Percentiles rank a stretch among this genome's conserved stretches.
phyloP scores from a whole-genome alignment of 2,888 invertebrate genomes.

The Cryptocheilus praepositus region DNA sequence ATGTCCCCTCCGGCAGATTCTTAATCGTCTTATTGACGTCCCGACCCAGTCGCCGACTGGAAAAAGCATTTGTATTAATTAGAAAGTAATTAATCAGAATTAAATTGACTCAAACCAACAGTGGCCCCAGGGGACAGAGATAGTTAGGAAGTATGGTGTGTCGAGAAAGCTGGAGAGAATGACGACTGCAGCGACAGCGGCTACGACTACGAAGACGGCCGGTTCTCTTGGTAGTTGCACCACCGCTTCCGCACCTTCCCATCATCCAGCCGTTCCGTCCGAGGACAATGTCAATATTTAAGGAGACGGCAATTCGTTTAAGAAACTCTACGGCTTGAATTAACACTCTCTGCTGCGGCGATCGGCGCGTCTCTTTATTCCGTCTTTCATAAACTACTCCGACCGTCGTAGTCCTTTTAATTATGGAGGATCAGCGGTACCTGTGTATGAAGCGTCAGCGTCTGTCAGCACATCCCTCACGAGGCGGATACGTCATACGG shows the following conservation, averaged over 20 bases:
- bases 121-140: slow-evolving; percentile 5
- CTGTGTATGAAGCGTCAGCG: background rate
- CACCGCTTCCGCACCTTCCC: slow-evolving; percentile 33
- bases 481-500: background rate
- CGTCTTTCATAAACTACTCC: too few relatives aligned
- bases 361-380: slow-evolving; percentile 23
- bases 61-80: slow-evolving; percentile 62
- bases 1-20: slow-evolving; percentile 10
- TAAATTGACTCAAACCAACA: slow-evolving; percentile 52
- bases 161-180: slow-evolving; percentile 12
- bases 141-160: slow-evolving; percentile 19
- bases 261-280: slow-evolving; percentile 32
- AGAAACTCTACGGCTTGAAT: slow-evolving; percentile 41
- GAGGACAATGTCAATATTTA: slow-evolving; percentile 64
- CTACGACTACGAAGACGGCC: slow-evolving; percentile 23
- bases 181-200: background rate
- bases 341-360: slow-evolving; percentile 28
- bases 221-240: slow-evolving; percentile 49
- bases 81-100: slow-evolving; percentile 62
- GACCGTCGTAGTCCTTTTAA: slow-evolving; percentile 16
- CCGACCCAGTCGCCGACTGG: slow-evolving; percentile 20
- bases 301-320: slow-evolving; percentile 53
- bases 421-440: slow-evolving; percentile 3
- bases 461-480: too few relatives aligned
- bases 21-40: slow-evolving; percentile 22